These are phyloP conservation scores for Heliopora coerulea DNA, from an alignment of 92 coral and sea anemone species.

Conservation along the genomic window DNA sequence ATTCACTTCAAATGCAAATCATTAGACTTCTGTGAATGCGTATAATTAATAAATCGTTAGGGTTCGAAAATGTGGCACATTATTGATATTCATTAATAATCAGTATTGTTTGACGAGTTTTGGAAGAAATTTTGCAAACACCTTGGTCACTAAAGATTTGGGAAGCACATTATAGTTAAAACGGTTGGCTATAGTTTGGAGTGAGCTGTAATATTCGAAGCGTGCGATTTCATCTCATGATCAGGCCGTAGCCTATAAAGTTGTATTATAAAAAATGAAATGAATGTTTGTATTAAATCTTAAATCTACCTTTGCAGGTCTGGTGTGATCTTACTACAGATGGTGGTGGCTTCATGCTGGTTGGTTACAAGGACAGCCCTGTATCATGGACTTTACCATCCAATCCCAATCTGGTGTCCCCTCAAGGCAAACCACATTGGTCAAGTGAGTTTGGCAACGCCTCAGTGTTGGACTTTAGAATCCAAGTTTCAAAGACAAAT, in stretches of 20 bases:
- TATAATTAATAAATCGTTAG: too few species aligned
- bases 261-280: neutral
- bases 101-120: neutral
- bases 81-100: neutral
- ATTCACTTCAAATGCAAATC: too few species aligned
- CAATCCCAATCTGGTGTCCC: neutral
- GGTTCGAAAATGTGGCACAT: neutral
- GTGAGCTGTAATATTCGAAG: too few species aligned
- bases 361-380: constrained; percentile 24
- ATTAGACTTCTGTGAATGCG: too few species aligned
- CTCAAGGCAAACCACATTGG: constrained; percentile 21
- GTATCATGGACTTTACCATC: constrained; percentile 23
- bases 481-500: constrained; percentile 6
- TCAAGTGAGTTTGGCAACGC: constrained; percentile 24
- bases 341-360: constrained; percentile 31
- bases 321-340: constrained; percentile 29
- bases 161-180: neutral
- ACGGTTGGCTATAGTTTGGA: too few species aligned
- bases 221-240: too few species aligned
- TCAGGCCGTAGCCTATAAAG: too few species aligned
- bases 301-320: neutral
- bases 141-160: neutral
- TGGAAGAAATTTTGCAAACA: neutral
- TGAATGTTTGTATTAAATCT: neutral
- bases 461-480: constrained; percentile 16